Base-by-base conservation (phyloP, 1,140 invertebrate genomes). In the Hyphantria cunea region DNA sequence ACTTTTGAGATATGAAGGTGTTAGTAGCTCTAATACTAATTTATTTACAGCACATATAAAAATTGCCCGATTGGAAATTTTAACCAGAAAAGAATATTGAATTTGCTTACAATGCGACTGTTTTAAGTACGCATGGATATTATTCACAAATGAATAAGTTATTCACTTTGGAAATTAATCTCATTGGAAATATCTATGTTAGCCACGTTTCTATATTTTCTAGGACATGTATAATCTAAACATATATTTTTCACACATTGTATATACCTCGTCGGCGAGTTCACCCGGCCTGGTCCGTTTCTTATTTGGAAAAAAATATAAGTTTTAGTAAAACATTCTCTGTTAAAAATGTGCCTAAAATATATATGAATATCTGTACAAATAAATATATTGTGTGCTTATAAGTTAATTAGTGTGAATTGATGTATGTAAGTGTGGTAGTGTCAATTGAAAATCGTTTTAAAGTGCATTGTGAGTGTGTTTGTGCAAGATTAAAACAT, bases 211-310 rank as follows among this genome's bases (percentile, higher is more conserved):
- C 84, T 88, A 88, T 70, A 72, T 83, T 62, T 66, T 86, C 78
- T 85, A 85, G 82, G 68, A 89, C 84, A 90, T 84, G 72, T 52
- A 73, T 70, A 67, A 55, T 84, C 79, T 86, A 86, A 86, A 90
- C 87, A 90, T 82, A 88, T 88, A 86, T 77, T 62, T 78, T 84
- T 9, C 87, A 90, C 86, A 89, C 86, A 81, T 76, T 70, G 17
- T 25, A 64, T 86, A 80, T 90, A 90, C 87, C 87, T 90, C 83
- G 13, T 83, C 82, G 58, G 76, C 60, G 64, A 89, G 50, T 88
- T 88, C 86, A 75, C 88, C 88, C 74, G 88, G 88, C 74, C 88
- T 84, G 76, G 80, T 75, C 72, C 82, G 84, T 86, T 89, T 86
- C 84, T 90, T 90, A 84, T 85, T 85, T 81, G 74, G 66, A 80